Base-by-base conservation (phyloP, 2,888 invertebrate genomes). In the Icerya purchasi region DNA sequence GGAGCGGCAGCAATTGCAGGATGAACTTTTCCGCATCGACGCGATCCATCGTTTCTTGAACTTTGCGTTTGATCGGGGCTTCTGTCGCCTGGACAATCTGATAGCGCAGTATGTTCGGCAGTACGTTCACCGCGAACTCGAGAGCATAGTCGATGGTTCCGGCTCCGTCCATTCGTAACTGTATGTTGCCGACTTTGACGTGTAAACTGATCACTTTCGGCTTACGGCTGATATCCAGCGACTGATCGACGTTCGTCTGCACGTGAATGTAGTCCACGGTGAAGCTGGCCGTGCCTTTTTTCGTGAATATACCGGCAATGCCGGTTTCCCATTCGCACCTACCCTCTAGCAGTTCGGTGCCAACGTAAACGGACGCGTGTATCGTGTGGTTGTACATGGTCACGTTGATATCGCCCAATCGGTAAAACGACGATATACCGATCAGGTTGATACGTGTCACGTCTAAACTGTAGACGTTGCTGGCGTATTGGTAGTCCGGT, bases 41-140 rank as follows among this genome's bases (percentile, higher is more conserved):
- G 66, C 78, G 79, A 68, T 87, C 78, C 52, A 88, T 72, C 54
- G 72, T 71, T 66, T 84, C 82, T 68, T 86, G 84, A 2, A 88
- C 74, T 62, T 81, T 79, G 65, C 80, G 77, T 68, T 79, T 84
- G 2, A 88, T 71, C 0, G 88, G 87, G 50, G 80, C 80, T 72
- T 89, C 88, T 50, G 89, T 69, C 0, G 86, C 86, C 68, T 87
- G 85, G 80, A 88, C 84, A 62, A 90, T 86, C 72, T 89, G 88
- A 69, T 87, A 86, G 59, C 91, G 78, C 62, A 92, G 73, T 54
- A 89, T 73, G 75, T 92, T 91, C 0, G 90, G 89, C 57, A 90
- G 68, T 54, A 90, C 75, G 70, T 91, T 92, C 0, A 89, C 78
- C 2, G 76, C 77, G 61, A 86, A 82, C 72, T 92, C 91, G 62